Percentiles rank a stretch among this genome's conserved stretches.
Conservation (phyloP, 1,140 invertebrate genomes). For the Brachionus rotundiformis region DNA sequence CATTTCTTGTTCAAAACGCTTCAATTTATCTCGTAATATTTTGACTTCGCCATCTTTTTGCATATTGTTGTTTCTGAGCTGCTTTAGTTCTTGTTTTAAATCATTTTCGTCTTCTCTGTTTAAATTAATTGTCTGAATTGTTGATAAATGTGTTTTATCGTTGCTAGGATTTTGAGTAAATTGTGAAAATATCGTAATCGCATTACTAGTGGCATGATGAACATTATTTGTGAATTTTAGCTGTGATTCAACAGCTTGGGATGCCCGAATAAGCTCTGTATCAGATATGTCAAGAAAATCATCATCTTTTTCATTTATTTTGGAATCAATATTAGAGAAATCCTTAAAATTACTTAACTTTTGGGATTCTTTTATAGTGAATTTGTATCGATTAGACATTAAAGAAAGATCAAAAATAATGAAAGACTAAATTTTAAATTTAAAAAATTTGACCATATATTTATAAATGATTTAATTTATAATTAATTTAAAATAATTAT, state of each 20-base stretch:
- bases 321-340: background rate
- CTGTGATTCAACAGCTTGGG: slow-evolving; percentile 46
- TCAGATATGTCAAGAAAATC: slow-evolving; percentile 50
- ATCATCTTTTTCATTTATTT: slow-evolving; percentile 19
- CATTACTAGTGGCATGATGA: slow-evolving; percentile 47
- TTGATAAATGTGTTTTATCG: background rate
- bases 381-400: slow-evolving; percentile 8
- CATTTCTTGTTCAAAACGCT: slow-evolving; percentile 38
- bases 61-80: slow-evolving; percentile 20
- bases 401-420: background rate
- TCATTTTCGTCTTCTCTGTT: background rate
- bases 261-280: slow-evolving; percentile 45
- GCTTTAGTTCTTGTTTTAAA: background rate
- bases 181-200: slow-evolving; percentile 48
- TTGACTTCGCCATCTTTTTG: slow-evolving; percentile 51
- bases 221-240: slow-evolving; percentile 47
- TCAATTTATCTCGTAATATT: slow-evolving; percentile 49
- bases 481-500: too few species aligned
- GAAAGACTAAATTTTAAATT: background rate
- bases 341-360: background rate
- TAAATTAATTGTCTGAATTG: background rate
- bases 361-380: slow-evolving; percentile 1
- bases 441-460: too few species aligned
- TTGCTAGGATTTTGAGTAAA: background rate
- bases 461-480: too few species aligned